Base-by-base conservation (phyloP, 2,888 invertebrate species). In the Idaea biselata region DNA sequence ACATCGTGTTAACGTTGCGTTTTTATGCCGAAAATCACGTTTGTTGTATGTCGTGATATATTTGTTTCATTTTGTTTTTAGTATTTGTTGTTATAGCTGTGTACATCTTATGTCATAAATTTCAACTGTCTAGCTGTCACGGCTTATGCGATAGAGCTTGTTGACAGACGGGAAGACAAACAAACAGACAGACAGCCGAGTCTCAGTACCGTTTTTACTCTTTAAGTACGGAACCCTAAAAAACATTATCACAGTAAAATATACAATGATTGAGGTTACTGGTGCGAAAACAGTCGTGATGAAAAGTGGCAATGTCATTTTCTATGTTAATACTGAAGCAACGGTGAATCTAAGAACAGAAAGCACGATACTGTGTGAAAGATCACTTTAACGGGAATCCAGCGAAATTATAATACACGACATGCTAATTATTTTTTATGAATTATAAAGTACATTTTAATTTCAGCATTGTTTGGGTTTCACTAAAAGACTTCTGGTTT, bases 211-310 rank as follows among this genome's bases (percentile, higher is more conserved):
- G n/a, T n/a, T n/a, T n/a, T n/a, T n/a, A n/a, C n/a, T n/a, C n/a
- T n/a, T n/a, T n/a, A n/a, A n/a, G n/a, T n/a, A n/a, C n/a, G n/a
- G n/a, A n/a, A n/a, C n/a, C n/a, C n/a, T n/a, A 25, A 25, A 25
- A 25, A 3, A 25, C 25, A 3, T 25, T 5, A 25, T 25, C 44
- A 11, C 14, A 44, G 14, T 14, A 44, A 44, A 44, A 44, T 11
- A 44, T 14, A 8, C 44, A 44, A 44, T 14, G 6, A 44, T 44
- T 14, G 0, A 44, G 44, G 44, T 44, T 44, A 44, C 44, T 44
- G 44, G 44, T 44, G 44, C 44, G 44, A 44, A 44, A 44, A 44
- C 44, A 44, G 44, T 44, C 44, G 44, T 44, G 44, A 44, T 44
- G 44, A 44, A 44, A 44, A 44, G 44, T 44, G 11, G 44, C 44